A percentile compares a stretch with the other conserved stretches of the same genome.
Conservation (phyloP, 1,140 invertebrate genomes). For the Heliconius congener region DNA sequence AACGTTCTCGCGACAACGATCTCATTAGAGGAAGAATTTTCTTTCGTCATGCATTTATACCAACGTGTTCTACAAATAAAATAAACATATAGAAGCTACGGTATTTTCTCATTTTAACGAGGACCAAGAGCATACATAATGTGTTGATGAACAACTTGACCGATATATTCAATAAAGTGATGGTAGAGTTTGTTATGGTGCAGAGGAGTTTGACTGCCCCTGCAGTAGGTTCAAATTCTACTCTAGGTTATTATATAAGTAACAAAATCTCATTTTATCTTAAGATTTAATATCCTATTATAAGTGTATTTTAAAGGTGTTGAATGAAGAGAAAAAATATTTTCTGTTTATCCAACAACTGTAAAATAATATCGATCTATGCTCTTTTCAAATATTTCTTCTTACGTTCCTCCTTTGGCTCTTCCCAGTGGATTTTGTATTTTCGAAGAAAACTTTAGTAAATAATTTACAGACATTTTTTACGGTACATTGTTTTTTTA, state of each 20-base stretch:
- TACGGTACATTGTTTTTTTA: conserved; percentile 24
- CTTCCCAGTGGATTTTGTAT: conserved; percentile 21
- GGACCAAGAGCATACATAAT: not conserved
- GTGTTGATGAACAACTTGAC: not conserved
- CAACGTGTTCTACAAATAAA: not conserved
- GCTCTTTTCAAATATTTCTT: not conserved
- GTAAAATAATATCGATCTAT: not conserved
- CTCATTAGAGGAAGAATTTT: conserved; percentile 7
- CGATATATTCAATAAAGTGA: not conserved
- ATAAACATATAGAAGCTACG: not conserved
- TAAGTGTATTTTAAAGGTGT: too few species aligned
- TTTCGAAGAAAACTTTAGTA: conserved; percentile 24
- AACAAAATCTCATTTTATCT: too few species aligned
- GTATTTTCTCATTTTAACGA: not conserved
- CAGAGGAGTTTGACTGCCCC: not conserved
- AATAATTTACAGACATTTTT: conserved; percentile 31
- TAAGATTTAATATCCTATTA: too few species aligned
- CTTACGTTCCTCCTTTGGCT: conserved; percentile 13
- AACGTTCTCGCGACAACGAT: not conserved
- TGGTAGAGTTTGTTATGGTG: not conserved
- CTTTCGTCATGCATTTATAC: not conserved
- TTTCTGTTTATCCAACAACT: not conserved
- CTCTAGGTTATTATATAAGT: too few species aligned
- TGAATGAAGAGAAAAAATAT: not conserved
- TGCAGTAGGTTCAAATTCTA: not conserved